A percentile compares a stretch with the other conserved stretches of the same genome.
Conservation (phyloP, 2,113 vertebrate genomes). For the Anguilla japonica region DNA sequence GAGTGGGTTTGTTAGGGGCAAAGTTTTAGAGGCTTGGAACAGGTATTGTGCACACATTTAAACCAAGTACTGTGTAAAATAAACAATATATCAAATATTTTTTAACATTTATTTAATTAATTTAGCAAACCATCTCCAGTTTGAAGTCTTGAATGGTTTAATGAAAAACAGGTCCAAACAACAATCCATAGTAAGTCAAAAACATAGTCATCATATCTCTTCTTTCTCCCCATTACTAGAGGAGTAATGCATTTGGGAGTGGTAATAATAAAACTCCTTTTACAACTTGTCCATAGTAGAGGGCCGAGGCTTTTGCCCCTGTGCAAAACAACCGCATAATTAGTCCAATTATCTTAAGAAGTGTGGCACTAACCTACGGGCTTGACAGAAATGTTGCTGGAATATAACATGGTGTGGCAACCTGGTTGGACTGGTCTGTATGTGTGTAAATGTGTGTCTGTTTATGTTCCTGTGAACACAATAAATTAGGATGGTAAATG, state of each 20-base stretch:
- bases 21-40: too few species aligned
- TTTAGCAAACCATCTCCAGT: too few species aligned
- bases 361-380: conserved; percentile 46
- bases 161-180: too few species aligned
- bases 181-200: too few species aligned
- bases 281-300: conserved; percentile 36
- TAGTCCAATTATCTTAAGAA: conserved; percentile 66
- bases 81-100: too few species aligned
- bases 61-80: too few species aligned
- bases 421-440: not conserved
- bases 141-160: too few species aligned
- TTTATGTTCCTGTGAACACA: not conserved
- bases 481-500: not conserved
- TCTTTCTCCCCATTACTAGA: not conserved
- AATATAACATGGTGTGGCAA: conserved; percentile 32
- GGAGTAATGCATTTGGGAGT: not conserved
- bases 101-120: too few species aligned
- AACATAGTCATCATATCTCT: too few species aligned
- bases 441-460: not conserved
- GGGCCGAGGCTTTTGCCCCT: conserved; percentile 34
- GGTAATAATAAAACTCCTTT: conserved; percentile 23
- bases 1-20: too few species aligned
- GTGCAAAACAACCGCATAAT: conserved; percentile 55
- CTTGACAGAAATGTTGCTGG: conserved; percentile 34
- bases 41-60: too few species aligned